Evolutionary conservation across 2,113 vertebrate species (phyloP).

Genomic region (Epinephelus cyanopodus): DNA sequence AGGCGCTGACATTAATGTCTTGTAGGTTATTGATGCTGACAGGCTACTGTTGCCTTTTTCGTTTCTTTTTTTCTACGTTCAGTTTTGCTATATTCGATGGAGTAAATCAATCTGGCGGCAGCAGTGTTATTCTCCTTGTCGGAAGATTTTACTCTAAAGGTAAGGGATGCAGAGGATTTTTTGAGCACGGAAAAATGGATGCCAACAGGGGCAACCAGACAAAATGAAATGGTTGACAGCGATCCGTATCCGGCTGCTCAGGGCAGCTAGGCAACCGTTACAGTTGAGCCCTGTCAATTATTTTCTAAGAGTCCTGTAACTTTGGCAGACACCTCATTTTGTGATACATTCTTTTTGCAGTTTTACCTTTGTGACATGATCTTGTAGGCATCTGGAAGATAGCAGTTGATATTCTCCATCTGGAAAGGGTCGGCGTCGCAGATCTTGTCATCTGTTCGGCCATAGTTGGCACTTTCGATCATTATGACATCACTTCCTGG

Average conservation of each 20-base stretch:
- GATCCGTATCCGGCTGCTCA: conserved; percentile 28
- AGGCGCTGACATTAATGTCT: conserved; percentile 23
- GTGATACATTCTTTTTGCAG: not conserved
- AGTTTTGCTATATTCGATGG: conserved; percentile 41
- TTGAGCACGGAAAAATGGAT: conserved; percentile 20
- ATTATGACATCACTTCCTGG: conserved; percentile 99
- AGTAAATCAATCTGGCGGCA: conserved; percentile 37
- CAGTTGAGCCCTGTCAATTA: conserved; percentile 35
- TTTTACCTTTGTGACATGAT: conserved; percentile 99
- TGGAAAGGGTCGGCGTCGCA: conserved; percentile 99
- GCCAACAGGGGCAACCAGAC: conserved; percentile 17
- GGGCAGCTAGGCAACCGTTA: conserved; percentile 8
- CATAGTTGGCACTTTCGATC: conserved; percentile 99
- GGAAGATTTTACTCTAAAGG: conserved; percentile 40
- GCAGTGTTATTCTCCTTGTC: conserved; percentile 23
- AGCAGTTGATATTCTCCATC: conserved; percentile 99
- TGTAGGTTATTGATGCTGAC: conserved; percentile 30
- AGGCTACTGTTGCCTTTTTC: conserved; percentile 23
- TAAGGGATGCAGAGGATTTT: conserved; percentile 16
- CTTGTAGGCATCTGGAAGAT: conserved; percentile 99
- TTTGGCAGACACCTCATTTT: conserved; percentile 17
- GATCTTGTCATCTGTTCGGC: conserved; percentile 98
- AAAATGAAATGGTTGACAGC: conserved; percentile 47
- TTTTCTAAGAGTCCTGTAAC: conserved; percentile 40
- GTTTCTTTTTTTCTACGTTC: conserved; percentile 16